Conservation (phyloP, 2,113 vertebrate species). For the Ammodramus savannarum region DNA sequence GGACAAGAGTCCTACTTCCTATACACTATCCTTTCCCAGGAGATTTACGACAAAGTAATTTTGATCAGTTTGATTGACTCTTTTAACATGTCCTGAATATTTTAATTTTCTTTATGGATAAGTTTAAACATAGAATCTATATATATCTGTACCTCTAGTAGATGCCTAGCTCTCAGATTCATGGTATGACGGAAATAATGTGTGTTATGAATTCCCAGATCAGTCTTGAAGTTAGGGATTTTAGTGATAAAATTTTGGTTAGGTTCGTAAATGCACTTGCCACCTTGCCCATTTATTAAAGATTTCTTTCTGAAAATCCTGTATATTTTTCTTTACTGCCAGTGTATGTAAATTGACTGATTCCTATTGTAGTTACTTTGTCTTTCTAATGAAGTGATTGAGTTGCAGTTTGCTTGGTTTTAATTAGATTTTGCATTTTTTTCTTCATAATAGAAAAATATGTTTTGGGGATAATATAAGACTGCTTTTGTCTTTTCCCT, state of each 20-base stretch:
- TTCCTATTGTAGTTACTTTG: background rate
- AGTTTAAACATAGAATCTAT: background rate
- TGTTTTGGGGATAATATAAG: fast-evolving
- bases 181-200: background rate
- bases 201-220: background rate
- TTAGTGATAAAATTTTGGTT: background rate
- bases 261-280: background rate
- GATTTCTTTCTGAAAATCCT: background rate
- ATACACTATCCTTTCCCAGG: background rate
- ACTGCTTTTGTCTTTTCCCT: background rate
- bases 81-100: background rate
- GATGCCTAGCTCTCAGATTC: background rate
- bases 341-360: background rate
- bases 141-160: background rate
- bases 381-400: background rate
- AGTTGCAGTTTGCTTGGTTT: background rate
- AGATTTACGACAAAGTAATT: background rate
- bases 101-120: background rate
- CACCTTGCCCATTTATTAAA: background rate
- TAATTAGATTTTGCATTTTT: background rate
- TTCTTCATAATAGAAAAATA: background rate
- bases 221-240: background rate
- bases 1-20: background rate
- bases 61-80: background rate
- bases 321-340: background rate